Conservation (phyloP, 30 jellyfish, hydroid and myxozoan genomes). For the Aurelia aurita complex sp. Pacific region DNA sequence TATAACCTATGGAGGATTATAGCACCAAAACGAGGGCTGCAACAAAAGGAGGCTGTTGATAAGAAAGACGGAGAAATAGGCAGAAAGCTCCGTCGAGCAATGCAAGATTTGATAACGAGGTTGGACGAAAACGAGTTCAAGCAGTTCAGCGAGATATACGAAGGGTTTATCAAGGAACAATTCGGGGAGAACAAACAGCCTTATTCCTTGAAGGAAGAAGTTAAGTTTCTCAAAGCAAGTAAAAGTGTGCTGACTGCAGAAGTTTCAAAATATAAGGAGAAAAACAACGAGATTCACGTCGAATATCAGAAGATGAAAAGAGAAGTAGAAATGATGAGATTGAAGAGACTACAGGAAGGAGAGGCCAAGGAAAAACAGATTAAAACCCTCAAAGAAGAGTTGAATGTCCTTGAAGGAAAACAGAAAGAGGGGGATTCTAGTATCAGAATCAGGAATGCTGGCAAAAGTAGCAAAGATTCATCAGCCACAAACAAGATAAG, state of each 20-base stretch:
- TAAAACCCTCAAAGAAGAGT: constrained; percentile 22
- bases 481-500: not conserved
- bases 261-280: constrained; percentile 27
- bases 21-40: not conserved
- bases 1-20: constrained; percentile 20
- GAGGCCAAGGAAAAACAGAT: constrained; percentile 28
- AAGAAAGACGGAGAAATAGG: not conserved
- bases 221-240: constrained; percentile 22
- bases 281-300: constrained; percentile 3
- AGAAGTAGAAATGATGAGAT: constrained; percentile 38
- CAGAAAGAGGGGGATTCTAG: not conserved
- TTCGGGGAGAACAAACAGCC: constrained; percentile 11
- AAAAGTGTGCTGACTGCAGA: constrained; percentile 36
- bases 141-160: constrained; percentile 47
- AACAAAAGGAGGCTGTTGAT: not conserved
- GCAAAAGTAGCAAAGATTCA: not conserved
- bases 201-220: constrained; percentile 5
- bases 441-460: too few relatives aligned
- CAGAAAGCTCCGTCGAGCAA: constrained; percentile 47
- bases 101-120: constrained; percentile 52
- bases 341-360: constrained; percentile 35
- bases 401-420: constrained; percentile 10
- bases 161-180: constrained; percentile 21
- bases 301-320: constrained; percentile 44
- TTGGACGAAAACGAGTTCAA: constrained; percentile 45